Conservation (phyloP, 92 coral and sea anemone species). For the Parazoanthus swiftii region DNA sequence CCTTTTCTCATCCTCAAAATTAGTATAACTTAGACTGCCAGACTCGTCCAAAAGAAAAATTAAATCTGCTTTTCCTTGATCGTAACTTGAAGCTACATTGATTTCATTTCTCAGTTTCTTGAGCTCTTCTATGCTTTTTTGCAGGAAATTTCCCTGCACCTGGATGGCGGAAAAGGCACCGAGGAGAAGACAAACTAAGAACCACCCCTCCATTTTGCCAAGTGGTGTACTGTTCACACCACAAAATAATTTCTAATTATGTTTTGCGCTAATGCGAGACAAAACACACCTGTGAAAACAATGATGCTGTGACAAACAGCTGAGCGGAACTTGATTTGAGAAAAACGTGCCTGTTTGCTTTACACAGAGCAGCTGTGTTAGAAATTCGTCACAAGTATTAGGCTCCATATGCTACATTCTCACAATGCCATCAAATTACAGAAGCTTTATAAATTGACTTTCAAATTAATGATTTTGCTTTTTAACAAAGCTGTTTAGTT, state of each 20-base stretch:
- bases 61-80: conserved; percentile 63
- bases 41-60: conserved; percentile 78
- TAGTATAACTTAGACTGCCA: conserved; percentile 53
- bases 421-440: conserved; percentile 3
- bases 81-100: conserved; percentile 6
- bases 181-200: neutral
- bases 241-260: neutral
- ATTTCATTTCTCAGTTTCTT: conserved; percentile 51
- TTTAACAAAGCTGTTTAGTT: no score
- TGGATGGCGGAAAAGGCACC: neutral
- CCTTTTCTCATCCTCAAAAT: conserved; percentile 62
- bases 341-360: neutral
- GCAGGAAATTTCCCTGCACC: conserved; percentile 8
- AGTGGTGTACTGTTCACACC: conserved; percentile 11
- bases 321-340: conserved; percentile 3
- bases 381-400: neutral
- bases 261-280: neutral
- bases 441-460: neutral
- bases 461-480: neutral
- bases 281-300: conserved; percentile 30
- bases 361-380: conserved; percentile 13
- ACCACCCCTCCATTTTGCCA: conserved; percentile 26
- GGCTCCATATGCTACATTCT: conserved; percentile 14
- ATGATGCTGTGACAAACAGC: conserved; percentile 9
- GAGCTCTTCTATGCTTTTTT: conserved; percentile 36